These are phyloP conservation scores for Aselliscus stoliczkanus DNA, from an alignment of 2,797 vertebrate species.

Conservation along the genomic window DNA sequence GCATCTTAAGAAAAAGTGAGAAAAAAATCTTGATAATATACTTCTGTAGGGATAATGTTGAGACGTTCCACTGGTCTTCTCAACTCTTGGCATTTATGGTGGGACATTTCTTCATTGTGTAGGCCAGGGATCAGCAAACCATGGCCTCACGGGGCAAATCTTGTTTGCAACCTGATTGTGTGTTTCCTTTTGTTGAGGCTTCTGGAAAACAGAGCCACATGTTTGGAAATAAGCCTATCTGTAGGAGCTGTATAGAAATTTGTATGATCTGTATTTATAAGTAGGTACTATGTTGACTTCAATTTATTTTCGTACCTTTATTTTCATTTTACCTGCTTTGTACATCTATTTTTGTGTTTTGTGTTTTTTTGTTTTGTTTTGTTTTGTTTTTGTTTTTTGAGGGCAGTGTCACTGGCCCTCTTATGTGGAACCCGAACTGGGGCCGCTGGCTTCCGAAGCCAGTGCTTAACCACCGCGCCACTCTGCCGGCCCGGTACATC, in stretches of 20 bases:
- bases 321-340: conserved; percentile 5
- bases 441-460: too few relatives aligned
- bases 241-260: not conserved
- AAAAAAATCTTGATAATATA: not conserved
- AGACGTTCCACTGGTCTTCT: not conserved
- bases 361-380: too few relatives aligned
- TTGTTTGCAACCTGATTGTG: not conserved
- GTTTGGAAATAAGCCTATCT: not conserved
- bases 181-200: not conserved
- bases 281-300: not conserved
- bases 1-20: not conserved
- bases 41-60: not conserved
- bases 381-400: too few relatives aligned
- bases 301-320: not conserved
- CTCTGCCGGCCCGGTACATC: too few relatives aligned
- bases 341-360: not conserved
- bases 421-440: too few relatives aligned
- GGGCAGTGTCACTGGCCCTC: too few relatives aligned
- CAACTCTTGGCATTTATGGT: not conserved
- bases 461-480: too few relatives aligned
- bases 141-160: not conserved
- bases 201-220: not conserved
- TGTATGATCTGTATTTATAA: not conserved
- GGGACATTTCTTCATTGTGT: not conserved
- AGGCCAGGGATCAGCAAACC: not conserved